A percentile compares a stretch with the other conserved stretches of the same genome.
phyloP scores from a whole-genome alignment of 92 coral and sea anemone species.

The Virgularia gustaviana region DNA sequence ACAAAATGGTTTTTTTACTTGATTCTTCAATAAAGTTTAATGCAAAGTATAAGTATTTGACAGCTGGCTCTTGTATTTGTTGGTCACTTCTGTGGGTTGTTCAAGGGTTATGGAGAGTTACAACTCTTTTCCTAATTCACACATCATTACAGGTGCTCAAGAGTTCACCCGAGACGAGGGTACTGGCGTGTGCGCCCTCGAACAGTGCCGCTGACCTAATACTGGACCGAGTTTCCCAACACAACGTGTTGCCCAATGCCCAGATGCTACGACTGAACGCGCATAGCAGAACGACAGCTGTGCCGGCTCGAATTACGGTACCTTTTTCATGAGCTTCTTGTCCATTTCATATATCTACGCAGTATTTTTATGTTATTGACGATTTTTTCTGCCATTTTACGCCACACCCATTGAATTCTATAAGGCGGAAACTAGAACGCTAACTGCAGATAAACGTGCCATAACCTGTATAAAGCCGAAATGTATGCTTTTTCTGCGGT shows the following conservation, averaged over 20 bases:
- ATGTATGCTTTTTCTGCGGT: no score
- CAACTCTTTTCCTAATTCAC: background rate
- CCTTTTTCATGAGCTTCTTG: no score
- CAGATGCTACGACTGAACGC: constrained; percentile 74
- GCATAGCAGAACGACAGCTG: constrained; percentile 52
- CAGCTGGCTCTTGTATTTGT: no score
- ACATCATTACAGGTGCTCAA: constrained; percentile 42
- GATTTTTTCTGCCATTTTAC: no score
- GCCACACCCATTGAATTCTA: no score
- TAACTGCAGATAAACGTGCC: no score
- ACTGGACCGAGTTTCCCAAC: constrained; percentile 66
- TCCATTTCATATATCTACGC: no score
- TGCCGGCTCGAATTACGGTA: constrained; percentile 65
- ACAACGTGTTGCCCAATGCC: constrained; percentile 58
- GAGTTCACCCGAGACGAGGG: constrained; percentile 39
- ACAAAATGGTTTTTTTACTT: background rate
- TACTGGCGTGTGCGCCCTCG: constrained; percentile 81
- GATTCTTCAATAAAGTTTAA: background rate
- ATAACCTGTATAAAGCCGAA: no score
- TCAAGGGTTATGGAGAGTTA: background rate
- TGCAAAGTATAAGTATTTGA: no score
- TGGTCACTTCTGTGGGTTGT: no score
- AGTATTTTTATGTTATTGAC: no score
- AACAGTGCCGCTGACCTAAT: constrained; percentile 81
- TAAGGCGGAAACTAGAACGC: no score